phyloP scores from a whole-genome alignment of 2,797 vertebrate genomes.

The Bufotes viridis region DNA sequence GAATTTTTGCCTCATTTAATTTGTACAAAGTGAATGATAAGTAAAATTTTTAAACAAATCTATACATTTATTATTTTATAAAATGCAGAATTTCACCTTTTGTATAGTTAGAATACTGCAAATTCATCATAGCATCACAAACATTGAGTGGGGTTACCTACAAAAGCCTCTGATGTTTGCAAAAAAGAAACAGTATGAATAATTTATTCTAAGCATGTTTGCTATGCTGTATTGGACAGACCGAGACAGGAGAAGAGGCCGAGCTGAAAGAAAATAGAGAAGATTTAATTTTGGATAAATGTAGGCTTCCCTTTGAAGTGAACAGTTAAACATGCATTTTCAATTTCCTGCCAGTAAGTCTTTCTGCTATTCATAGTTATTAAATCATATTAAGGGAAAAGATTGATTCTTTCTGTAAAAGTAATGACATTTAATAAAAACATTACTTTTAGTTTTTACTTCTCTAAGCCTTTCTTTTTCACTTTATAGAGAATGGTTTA shows the following conservation, averaged over 20 bases:
- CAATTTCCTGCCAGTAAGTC: constrained; percentile 54
- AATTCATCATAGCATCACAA: neutral
- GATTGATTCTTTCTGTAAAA: constrained; percentile 41
- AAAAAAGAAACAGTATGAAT: constrained; percentile 45
- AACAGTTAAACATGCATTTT: constrained; percentile 57
- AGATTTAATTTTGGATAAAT: constrained; percentile 55
- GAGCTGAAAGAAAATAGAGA: constrained; percentile 48
- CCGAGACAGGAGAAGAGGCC: constrained; percentile 46
- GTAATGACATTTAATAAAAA: constrained; percentile 43
- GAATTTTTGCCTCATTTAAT: too few relatives aligned
- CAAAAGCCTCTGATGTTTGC: constrained; percentile 52
- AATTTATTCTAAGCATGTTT: constrained; percentile 52
- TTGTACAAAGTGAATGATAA: too few relatives aligned
- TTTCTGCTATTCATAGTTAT: constrained; percentile 53
- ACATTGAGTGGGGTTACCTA: neutral
- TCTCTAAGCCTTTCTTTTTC: constrained; percentile 13
- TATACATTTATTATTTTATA: neutral
- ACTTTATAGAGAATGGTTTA: constrained; percentile 31
- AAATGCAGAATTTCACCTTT: neutral
- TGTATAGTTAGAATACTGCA: neutral
- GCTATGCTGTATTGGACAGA: constrained; percentile 54
- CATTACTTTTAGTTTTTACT: constrained; percentile 20
- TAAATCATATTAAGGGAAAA: constrained; percentile 53
- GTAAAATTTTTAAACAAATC: too few relatives aligned
- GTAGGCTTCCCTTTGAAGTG: constrained; percentile 51